Conservation (phyloP, 1,140 invertebrate genomes). For the Pectinophora gossypiella region DNA sequence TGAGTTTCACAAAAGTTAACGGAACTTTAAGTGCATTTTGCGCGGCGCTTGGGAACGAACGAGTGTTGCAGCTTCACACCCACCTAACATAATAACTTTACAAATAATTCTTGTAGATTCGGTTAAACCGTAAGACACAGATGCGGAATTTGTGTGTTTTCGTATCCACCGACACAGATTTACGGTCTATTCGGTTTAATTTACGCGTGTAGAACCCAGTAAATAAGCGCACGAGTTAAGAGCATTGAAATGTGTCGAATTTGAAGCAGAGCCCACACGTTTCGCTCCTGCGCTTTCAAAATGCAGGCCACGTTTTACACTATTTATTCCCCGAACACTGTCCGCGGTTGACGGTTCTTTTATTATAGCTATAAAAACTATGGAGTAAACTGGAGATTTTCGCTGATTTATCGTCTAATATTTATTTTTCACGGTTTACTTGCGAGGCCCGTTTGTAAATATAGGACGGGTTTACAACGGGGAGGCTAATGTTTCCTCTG, state of each 20-base stretch:
- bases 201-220: slow-evolving; percentile 22
- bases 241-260: slow-evolving; percentile 43
- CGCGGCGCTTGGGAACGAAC: slow-evolving; percentile 7
- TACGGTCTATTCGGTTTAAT: slow-evolving; percentile 23
- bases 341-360: slow-evolving; percentile 64
- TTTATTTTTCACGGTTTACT: slow-evolving; percentile 70
- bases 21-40: slow-evolving; percentile 24
- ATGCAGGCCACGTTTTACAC: slow-evolving; percentile 47
- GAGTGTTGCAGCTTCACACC: slow-evolving; percentile 1
- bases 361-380: slow-evolving; percentile 68
- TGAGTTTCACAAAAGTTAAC: slow-evolving; percentile 25
- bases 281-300: slow-evolving; percentile 38
- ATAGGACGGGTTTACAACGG: slow-evolving; percentile 42
- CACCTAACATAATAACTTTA: slow-evolving; percentile 9
- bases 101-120: slow-evolving; percentile 4
- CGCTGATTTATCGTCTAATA: slow-evolving; percentile 62
- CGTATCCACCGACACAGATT: slow-evolving; percentile 19
- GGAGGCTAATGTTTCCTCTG: slow-evolving; percentile 27
- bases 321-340: slow-evolving; percentile 59
- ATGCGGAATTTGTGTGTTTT: slow-evolving; percentile 10
- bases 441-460: slow-evolving; percentile 43
- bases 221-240: slow-evolving; percentile 28
- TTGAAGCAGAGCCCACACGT: slow-evolving; percentile 37
- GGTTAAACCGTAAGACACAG: slow-evolving; percentile 1
- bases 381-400: slow-evolving; percentile 56